A percentile compares a stretch with the other conserved stretches of the same genome.
phyloP scores from a whole-genome alignment of 2,888 invertebrate species.

The Embidobia sp. region DNA sequence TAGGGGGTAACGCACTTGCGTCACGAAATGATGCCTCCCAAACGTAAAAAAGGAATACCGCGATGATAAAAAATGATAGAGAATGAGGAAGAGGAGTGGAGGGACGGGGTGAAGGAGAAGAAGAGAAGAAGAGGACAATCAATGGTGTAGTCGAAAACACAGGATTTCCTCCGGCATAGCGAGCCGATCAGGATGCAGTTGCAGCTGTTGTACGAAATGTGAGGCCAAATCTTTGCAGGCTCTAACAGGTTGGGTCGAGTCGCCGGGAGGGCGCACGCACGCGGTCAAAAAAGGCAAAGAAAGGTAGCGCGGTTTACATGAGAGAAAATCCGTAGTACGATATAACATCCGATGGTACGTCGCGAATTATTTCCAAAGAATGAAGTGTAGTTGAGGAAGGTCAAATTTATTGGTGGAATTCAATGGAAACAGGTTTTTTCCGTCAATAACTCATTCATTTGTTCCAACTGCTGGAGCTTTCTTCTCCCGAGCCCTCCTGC shows the following conservation, averaged over 20 bases:
- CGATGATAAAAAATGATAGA: conserved; percentile 7
- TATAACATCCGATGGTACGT: conserved; percentile 20
- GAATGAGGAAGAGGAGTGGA: conserved; percentile 24
- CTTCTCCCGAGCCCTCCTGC: too few relatives aligned
- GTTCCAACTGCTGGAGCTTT: too few relatives aligned
- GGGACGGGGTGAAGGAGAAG: conserved; percentile 5
- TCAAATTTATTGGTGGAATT: conserved; percentile 45
- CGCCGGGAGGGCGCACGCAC: conserved; percentile 67
- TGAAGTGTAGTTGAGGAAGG: conserved; percentile 33
- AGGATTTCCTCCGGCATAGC: conserved; percentile 65
- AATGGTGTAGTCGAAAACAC: conserved; percentile 54
- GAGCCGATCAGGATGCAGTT: conserved; percentile 60
- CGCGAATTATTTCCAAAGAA: conserved; percentile 38
- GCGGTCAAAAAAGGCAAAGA: conserved; percentile 15
- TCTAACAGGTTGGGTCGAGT: conserved; percentile 74
- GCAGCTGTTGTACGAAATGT: conserved; percentile 62
- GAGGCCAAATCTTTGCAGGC: conserved; percentile 70
- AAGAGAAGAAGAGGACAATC: conserved; percentile 42
- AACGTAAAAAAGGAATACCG: conserved; percentile 34
- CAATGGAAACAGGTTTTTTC: conserved; percentile 14
- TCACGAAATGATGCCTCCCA: conserved; percentile 42
- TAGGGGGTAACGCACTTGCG: conserved; percentile 59
- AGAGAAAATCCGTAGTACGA: conserved; percentile 30
- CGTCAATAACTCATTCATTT: conserved; percentile 23
- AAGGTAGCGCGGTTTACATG: conserved; percentile 24